These are phyloP conservation scores for Sebastes kiyomatsui DNA, from an alignment of 2,797 vertebrate species.

Conservation along the genomic window DNA sequence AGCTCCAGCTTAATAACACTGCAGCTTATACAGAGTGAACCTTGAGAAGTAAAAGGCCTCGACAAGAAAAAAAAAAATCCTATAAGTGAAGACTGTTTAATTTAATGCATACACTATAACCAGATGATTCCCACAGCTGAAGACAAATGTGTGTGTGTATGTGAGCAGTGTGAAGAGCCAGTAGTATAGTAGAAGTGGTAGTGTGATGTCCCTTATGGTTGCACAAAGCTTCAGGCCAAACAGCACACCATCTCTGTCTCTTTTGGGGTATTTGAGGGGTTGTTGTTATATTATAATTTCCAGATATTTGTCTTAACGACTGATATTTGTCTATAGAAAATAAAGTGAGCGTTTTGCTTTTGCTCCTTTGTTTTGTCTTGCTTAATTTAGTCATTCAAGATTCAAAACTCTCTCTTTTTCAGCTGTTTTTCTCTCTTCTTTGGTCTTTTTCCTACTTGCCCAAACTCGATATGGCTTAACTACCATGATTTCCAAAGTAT, in stretches of 20 bases:
- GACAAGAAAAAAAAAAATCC: background rate
- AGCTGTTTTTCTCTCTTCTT: background rate
- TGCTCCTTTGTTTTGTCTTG: background rate
- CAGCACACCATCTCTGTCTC: background rate
- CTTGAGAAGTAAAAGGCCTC: background rate
- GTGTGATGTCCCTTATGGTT: background rate
- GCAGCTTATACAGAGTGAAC: background rate
- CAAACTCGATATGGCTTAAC: background rate
- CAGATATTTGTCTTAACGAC: background rate
- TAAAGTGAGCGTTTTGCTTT: background rate
- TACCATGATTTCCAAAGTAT: background rate
- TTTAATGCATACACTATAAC: background rate
- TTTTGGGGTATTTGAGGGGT: background rate
- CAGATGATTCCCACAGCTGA: slow-evolving; percentile 1
- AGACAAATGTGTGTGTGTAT: background rate
- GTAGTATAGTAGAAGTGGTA: background rate
- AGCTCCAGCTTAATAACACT: slow-evolving; percentile 13
- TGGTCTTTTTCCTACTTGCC: background rate
- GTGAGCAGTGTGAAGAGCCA: background rate
- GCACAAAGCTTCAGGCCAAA: slow-evolving; percentile 6
- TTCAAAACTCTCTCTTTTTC: background rate
- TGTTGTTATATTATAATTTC: background rate
- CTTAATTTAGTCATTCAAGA: background rate
- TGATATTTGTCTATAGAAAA: background rate
- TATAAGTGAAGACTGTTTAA: background rate